These are phyloP conservation scores for Varroa destructor DNA, from an alignment of 1,140 invertebrate genomes.

Conservation along the genomic window DNA sequence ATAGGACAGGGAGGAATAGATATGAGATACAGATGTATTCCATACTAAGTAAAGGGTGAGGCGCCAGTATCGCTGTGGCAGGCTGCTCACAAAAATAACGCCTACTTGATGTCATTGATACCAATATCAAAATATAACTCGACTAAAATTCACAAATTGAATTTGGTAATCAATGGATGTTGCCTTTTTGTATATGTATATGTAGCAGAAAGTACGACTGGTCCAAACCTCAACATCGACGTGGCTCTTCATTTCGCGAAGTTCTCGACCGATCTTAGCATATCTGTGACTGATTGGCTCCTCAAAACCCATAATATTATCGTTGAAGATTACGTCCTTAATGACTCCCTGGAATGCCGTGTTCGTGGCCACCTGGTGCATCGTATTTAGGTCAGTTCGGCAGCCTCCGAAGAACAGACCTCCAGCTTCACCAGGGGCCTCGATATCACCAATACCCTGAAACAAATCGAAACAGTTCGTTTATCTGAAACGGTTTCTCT, in stretches of 20 bases:
- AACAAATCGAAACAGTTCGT: slow-evolving; percentile 38
- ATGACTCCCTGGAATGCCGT: slow-evolving; percentile 55
- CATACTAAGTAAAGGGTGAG: too few species aligned
- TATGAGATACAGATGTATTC: too few species aligned
- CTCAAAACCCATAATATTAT: slow-evolving; percentile 40
- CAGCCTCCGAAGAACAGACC: slow-evolving; percentile 55
- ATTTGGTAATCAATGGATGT: background rate
- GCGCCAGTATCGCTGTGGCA: too few species aligned
- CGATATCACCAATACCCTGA: slow-evolving; percentile 43
- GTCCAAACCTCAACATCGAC: background rate
- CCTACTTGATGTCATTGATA: too few species aligned
- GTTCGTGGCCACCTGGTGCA: slow-evolving; percentile 46
- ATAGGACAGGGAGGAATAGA: background rate
- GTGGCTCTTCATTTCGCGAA: slow-evolving; percentile 24
- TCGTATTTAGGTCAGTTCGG: slow-evolving; percentile 41
- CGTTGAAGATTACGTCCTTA: slow-evolving; percentile 63
- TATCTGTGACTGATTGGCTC: slow-evolving; percentile 1
- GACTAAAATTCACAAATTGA: background rate
- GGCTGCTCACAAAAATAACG: too few species aligned
- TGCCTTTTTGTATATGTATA: background rate
- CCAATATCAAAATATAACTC: too few species aligned
- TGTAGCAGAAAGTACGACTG: slow-evolving; percentile 1
- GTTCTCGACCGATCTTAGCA: slow-evolving; percentile 13
- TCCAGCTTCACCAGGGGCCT: slow-evolving; percentile 42
- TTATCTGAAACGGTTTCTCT: slow-evolving; percentile 42